Evolutionary conservation across 2,888 invertebrate genomes (phyloP).

Genomic region (Carabus problematicus): DNA sequence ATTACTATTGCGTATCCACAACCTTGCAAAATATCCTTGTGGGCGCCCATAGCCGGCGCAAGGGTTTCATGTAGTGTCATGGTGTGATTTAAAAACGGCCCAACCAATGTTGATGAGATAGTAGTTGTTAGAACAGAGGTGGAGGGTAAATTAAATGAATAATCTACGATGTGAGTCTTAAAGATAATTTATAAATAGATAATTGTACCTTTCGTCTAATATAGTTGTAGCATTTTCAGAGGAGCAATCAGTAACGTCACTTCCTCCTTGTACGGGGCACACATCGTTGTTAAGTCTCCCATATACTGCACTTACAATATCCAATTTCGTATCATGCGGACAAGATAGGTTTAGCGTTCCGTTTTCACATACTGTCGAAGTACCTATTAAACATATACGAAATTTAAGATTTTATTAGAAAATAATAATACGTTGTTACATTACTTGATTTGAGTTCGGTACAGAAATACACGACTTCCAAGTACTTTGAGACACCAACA

Average conservation of each 20-base stretch:
- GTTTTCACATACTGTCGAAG: neutral
- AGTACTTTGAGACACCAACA: neutral
- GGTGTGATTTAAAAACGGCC: too few species aligned
- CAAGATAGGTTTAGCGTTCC: neutral
- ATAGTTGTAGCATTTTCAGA: neutral
- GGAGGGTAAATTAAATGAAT: too few species aligned
- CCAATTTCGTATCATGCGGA: neutral
- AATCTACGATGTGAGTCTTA: too few species aligned
- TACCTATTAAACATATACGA: neutral
- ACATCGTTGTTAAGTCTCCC: constrained; percentile 1
- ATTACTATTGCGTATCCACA: neutral
- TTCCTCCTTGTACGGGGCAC: neutral
- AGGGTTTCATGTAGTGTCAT: too few species aligned
- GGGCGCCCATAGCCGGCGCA: too few species aligned
- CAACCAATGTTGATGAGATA: neutral
- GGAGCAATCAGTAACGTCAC: neutral
- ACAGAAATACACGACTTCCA: constrained; percentile 1
- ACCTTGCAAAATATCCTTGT: neutral
- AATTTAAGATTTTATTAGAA: neutral
- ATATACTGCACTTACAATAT: neutral
- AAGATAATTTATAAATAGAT: too few species aligned
- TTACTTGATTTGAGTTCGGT: neutral
- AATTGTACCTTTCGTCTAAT: neutral
- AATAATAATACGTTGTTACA: neutral
- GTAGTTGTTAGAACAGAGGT: neutral